Conservation (phyloP, 2,888 invertebrate genomes). For the Digitonthophagus gazella region DNA sequence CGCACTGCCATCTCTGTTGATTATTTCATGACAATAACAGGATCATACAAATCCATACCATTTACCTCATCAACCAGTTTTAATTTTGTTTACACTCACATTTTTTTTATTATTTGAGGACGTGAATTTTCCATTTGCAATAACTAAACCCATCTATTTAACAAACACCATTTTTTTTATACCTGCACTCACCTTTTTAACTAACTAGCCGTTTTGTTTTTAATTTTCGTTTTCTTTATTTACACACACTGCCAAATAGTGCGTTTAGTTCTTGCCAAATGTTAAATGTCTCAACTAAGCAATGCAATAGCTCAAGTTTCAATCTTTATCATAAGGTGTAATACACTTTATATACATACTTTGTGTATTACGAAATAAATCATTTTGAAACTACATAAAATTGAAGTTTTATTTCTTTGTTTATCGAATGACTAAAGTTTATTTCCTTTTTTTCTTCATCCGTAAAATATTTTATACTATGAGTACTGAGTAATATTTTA, state of each 20-base stretch:
- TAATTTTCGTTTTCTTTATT: conserved; percentile 6
- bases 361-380: conserved; percentile 14
- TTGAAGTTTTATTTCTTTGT: background rate
- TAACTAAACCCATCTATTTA: background rate
- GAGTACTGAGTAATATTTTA: too few species aligned
- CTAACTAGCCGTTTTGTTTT: background rate
- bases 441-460: too few species aligned
- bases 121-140: background rate
- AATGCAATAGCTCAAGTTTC: conserved; percentile 15
- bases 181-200: background rate
- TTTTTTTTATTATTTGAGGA: too few species aligned
- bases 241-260: background rate
- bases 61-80: conserved; percentile 6
- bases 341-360: conserved; percentile 7
- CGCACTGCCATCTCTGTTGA: conserved; percentile 13
- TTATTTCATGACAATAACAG: conserved; percentile 13
- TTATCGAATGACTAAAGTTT: too few species aligned
- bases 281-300: conserved; percentile 5
- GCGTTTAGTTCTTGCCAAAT: conserved; percentile 1
- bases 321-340: conserved; percentile 13
- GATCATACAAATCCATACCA: conserved; percentile 3
- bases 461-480: too few species aligned
- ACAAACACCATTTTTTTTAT: background rate
- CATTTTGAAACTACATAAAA: background rate
- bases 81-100: background rate